phyloP scores from a whole-genome alignment of 2,113 vertebrate genomes.

The Silurus meridionalis region DNA sequence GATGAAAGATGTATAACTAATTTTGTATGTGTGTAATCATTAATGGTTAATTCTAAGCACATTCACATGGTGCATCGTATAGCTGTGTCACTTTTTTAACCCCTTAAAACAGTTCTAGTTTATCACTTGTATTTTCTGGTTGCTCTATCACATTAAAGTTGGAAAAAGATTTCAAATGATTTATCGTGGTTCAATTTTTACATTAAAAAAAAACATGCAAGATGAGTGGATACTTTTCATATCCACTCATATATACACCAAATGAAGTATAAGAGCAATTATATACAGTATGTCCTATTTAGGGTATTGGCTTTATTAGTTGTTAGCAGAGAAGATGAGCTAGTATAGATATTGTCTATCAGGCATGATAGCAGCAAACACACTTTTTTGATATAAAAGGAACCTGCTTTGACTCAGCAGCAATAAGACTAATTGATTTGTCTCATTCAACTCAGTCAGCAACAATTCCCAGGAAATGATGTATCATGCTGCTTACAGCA shows the following conservation, averaged over 20 bases:
- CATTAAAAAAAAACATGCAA: not conserved
- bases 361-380: conserved; percentile 46
- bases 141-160: not conserved
- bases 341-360: conserved; percentile 49
- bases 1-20: too few species aligned
- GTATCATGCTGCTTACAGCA: not conserved
- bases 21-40: not conserved
- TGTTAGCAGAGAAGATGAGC: conserved; percentile 6
- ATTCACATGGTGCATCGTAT: too few species aligned
- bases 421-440: conserved; percentile 64
- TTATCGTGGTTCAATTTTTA: not conserved
- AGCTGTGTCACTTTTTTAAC: not conserved
- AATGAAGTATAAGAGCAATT: not conserved
- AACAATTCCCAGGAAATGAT: conserved; percentile 34
- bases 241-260: not conserved
- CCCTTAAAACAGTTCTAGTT: not conserved
- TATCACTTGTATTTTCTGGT: not conserved
- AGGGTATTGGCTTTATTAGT: not conserved
- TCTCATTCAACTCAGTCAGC: conserved; percentile 54
- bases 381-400: conserved; percentile 53
- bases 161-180: not conserved
- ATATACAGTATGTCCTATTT: not conserved
- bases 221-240: not conserved
- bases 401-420: conserved; percentile 59
- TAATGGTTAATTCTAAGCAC: too few species aligned